Evolutionary conservation across 2,113 vertebrate genomes (phyloP).

Genomic region (Zosterops japonicus): DNA sequence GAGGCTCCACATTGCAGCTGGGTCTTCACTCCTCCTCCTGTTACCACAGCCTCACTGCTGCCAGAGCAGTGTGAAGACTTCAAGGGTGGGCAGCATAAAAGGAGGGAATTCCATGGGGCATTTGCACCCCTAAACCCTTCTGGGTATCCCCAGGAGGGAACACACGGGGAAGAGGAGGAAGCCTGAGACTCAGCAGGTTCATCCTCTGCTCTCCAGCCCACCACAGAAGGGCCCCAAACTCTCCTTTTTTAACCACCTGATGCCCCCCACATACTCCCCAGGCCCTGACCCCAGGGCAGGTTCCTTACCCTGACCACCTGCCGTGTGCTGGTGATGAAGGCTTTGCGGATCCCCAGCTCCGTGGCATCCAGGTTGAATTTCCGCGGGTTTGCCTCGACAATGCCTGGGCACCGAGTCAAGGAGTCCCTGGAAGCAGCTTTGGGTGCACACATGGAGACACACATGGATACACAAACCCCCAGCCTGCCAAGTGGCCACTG

Average conservation of each 20-base stretch:
- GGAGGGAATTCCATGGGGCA: neutral
- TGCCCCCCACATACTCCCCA: neutral
- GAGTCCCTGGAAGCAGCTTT: neutral
- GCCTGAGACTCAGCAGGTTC: neutral
- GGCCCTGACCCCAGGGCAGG: neutral
- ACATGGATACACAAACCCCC: neutral
- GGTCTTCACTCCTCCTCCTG: neutral
- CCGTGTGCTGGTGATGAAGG: slow-evolving; percentile 91
- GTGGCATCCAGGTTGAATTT: slow-evolving; percentile 94
- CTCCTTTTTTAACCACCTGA: neutral
- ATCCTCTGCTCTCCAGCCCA: neutral
- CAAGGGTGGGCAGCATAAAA: neutral
- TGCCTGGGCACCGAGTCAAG: slow-evolving; percentile 81
- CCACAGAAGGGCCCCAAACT: neutral
- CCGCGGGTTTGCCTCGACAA: slow-evolving; percentile 96
- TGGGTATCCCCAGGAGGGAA: neutral
- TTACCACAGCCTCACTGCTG: neutral
- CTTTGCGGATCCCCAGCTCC: slow-evolving; percentile 90
- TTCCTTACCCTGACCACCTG: slow-evolving; percentile 88
- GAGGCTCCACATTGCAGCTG: neutral
- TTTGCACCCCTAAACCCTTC: neutral
- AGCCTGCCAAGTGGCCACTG: accelerated
- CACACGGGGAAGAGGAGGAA: accelerated
- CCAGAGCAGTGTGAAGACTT: neutral
- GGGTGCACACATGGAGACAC: neutral